These are phyloP conservation scores for Megaleporinus macrocephalus DNA, from an alignment of 2,113 vertebrate species.

Conservation along the genomic window DNA sequence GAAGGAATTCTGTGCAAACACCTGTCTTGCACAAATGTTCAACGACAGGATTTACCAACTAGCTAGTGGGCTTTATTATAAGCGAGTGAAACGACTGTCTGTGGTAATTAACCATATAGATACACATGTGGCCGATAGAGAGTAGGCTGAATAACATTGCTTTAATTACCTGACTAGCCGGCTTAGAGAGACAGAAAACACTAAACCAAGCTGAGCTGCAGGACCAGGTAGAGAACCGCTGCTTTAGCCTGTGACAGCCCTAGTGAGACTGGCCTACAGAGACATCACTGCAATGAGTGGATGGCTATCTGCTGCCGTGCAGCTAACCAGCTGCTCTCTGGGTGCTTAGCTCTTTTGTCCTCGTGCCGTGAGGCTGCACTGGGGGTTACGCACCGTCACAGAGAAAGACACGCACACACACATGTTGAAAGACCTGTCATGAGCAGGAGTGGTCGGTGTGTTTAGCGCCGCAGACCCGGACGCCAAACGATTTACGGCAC, in stretches of 20 bases:
- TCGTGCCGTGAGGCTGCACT: conserved; percentile 53
- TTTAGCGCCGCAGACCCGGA: not conserved
- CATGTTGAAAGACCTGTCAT: conserved; percentile 33
- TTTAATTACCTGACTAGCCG: not conserved
- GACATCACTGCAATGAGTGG: conserved; percentile 78
- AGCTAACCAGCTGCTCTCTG: conserved; percentile 76
- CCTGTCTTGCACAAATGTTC: too few species aligned
- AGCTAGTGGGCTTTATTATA: too few species aligned
- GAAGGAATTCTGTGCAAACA: too few species aligned
- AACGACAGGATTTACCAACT: too few species aligned
- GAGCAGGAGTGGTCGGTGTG: conserved; percentile 14
- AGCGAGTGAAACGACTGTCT: not conserved
- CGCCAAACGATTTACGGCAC: conserved; percentile 24
- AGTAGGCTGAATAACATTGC: not conserved
- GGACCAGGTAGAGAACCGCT: conserved; percentile 16
- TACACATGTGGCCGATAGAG: not conserved
- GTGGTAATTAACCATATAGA: not conserved
- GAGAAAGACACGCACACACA: conserved; percentile 17
- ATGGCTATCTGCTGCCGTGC: conserved; percentile 77
- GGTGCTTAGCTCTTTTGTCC: conserved; percentile 58
- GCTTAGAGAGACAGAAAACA: not conserved
- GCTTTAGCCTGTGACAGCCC: conserved; percentile 61
- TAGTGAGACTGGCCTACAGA: conserved; percentile 55
- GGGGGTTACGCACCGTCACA: conserved; percentile 57
- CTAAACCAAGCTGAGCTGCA: not conserved